Evolutionary conservation across 1,140 invertebrate genomes (phyloP).

Genomic region (Bacillus rossius): DNA sequence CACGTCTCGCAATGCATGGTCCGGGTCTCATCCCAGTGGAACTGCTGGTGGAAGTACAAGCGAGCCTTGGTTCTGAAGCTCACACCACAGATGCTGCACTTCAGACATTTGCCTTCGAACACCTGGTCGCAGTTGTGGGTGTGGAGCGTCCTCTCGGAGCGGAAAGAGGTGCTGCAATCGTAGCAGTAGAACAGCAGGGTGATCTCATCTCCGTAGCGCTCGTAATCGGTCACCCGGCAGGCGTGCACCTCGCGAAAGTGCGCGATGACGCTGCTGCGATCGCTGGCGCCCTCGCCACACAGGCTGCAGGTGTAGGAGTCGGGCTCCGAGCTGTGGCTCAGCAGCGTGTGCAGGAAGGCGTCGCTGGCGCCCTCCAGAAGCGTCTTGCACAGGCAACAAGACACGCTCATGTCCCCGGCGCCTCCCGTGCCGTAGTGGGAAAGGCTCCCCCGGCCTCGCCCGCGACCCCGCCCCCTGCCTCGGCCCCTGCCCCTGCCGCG

Average conservation of each 20-base stretch:
- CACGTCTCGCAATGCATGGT: slow-evolving; percentile 12
- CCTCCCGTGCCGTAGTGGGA: neutral
- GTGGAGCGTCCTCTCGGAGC: neutral
- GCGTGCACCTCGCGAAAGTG: neutral
- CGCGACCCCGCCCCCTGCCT: neutral
- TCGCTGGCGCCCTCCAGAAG: neutral
- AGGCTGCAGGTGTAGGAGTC: neutral
- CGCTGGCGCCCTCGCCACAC: neutral
- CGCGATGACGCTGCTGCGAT: neutral
- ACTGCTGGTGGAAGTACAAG: slow-evolving; percentile 43
- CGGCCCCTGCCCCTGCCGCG: neutral
- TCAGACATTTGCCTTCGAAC: neutral
- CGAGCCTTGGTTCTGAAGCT: slow-evolving; percentile 42
- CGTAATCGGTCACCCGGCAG: neutral
- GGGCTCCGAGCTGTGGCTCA: neutral
- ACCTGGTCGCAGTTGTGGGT: slow-evolving; percentile 2
- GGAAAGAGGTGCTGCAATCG: slow-evolving; percentile 5
- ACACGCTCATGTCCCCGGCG: neutral
- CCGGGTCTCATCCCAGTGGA: slow-evolving; percentile 9
- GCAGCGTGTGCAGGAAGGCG: neutral
- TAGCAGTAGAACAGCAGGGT: neutral
- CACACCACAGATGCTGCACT: slow-evolving; percentile 40
- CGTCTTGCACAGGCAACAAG: neutral
- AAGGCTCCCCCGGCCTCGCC: too few relatives aligned
- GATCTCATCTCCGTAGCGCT: neutral